Evolutionary conservation across 1,140 invertebrate species (phyloP).

Genomic region (Apolygus lucorum): DNA sequence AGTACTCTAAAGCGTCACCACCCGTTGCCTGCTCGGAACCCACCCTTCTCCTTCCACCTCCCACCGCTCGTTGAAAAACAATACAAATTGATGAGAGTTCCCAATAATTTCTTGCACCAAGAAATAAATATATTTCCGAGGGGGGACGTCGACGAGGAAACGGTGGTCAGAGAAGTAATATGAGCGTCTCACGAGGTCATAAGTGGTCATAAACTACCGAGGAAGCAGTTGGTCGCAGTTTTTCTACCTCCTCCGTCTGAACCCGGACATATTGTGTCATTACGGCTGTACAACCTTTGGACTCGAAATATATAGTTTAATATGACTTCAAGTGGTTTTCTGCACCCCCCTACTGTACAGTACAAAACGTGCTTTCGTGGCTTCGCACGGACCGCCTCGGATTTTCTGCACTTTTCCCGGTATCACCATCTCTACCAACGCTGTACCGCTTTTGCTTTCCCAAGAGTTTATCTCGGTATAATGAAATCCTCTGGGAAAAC

Average conservation of each 20-base stretch:
- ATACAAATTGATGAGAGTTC: too few species aligned
- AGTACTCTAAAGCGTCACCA: too few species aligned
- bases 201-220: not conserved
- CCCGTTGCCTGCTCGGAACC: too few species aligned
- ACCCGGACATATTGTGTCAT: slow-evolving; percentile 12
- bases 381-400: not conserved
- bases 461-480: slow-evolving; percentile 19
- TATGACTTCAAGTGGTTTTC: slow-evolving; percentile 17
- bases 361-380: too few species aligned
- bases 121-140: too few species aligned
- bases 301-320: slow-evolving; percentile 21
- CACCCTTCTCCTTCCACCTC: too few species aligned
- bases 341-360: too few species aligned
- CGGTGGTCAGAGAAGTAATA: not conserved
- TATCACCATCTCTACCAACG: too few species aligned
- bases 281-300: not conserved
- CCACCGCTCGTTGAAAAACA: too few species aligned
- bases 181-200: not conserved
- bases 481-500: slow-evolving; percentile 18
- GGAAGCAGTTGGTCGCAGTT: not conserved
- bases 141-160: too few species aligned
- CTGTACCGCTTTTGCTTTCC: not conserved
- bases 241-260: not conserved
- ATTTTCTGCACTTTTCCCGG: not conserved
- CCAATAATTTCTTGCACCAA: too few species aligned